Evolutionary conservation across 2,888 invertebrate species (phyloP).

Genomic region (Cotesia congregata): DNA sequence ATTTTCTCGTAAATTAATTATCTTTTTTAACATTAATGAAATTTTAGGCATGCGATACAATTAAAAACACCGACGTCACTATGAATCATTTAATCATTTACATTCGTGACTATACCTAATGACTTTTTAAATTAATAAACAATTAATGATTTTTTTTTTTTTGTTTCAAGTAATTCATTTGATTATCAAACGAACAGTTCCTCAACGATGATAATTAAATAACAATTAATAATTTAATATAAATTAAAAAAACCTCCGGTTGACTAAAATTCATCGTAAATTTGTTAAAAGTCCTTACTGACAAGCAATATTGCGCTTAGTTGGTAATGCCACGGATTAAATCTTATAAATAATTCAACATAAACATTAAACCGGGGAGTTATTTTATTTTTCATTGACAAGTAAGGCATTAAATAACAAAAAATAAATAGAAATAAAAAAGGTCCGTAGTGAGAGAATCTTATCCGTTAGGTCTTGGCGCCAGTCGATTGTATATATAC

Average conservation of each 20-base stretch:
- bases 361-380: not conserved
- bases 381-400: not conserved
- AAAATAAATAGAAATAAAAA: not conserved
- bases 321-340: not conserved
- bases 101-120: not conserved
- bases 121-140: not conserved
- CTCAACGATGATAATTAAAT: no score
- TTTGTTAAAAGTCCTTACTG: not conserved
- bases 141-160: not conserved
- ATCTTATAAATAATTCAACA: slow-evolving; percentile 1
- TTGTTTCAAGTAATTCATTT: not conserved
- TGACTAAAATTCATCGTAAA: not conserved
- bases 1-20: not conserved
- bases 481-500: not conserved
- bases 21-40: not conserved
- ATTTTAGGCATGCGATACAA: not conserved
- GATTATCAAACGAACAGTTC: not conserved
- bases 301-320: not conserved
- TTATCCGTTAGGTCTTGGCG: slow-evolving; percentile 27
- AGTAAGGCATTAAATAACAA: not conserved
- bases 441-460: slow-evolving; percentile 17
- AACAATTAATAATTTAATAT: no score
- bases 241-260: not conserved
- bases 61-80: not conserved
- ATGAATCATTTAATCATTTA: not conserved